These are phyloP conservation scores for Vultur gryphus DNA, from an alignment of 2,797 vertebrate genomes.

Conservation along the genomic window DNA sequence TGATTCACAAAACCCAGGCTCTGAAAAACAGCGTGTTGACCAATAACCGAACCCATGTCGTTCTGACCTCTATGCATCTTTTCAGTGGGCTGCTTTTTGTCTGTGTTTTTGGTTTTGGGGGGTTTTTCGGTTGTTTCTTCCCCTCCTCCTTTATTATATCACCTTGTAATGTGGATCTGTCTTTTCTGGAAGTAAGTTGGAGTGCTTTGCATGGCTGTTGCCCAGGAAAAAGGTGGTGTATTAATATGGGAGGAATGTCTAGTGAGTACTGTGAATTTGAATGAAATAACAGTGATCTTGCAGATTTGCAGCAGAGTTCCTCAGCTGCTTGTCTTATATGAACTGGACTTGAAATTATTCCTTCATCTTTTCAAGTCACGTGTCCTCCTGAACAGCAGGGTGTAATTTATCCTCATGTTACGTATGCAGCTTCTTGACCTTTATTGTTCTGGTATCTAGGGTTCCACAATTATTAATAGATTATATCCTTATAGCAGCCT, in stretches of 20 bases:
- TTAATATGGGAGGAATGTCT: not conserved
- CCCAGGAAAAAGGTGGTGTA: not conserved
- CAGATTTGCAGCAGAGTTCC: not conserved
- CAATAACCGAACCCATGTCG: not conserved
- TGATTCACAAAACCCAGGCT: not conserved
- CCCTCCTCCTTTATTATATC: not conserved
- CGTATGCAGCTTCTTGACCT: not conserved
- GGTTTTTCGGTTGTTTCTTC: not conserved
- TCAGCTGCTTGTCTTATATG: not conserved
- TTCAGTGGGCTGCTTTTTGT: not conserved
- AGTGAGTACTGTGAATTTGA: not conserved
- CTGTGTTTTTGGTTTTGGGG: not conserved
- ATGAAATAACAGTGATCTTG: not conserved
- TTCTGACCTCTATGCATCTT: not conserved
- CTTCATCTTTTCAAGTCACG: not conserved
- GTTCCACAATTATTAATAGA: not conserved
- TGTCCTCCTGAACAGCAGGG: not conserved
- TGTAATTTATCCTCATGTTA: not conserved
- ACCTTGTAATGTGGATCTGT: not conserved
- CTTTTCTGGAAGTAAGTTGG: not conserved
- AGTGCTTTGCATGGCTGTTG: not conserved
- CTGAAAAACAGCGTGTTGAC: not conserved
- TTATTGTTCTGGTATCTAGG: not conserved
- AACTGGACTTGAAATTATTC: not conserved
- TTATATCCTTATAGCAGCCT: not conserved